Base-by-base conservation (phyloP, 2,888 invertebrate species). In the Zootermopsis nevadensis region DNA sequence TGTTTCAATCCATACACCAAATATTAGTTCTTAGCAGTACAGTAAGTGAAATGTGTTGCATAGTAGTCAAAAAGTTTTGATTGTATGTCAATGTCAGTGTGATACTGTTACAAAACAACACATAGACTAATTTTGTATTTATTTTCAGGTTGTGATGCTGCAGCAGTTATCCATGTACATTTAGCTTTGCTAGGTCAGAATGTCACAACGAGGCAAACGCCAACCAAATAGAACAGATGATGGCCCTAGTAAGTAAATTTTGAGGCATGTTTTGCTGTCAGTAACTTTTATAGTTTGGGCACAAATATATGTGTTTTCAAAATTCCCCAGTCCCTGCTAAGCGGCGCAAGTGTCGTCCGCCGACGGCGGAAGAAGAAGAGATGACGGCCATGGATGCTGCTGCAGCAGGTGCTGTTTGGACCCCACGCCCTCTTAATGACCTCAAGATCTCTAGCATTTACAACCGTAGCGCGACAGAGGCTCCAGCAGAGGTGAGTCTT, bases 361-460 rank as follows among this genome's bases (percentile, higher is more conserved):
- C 93, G 87, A 89, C 89, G 87, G 89, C 89, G 87, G 90, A 89
- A 88, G 93, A 92, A 90, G 92, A 91, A 88, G 91, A 89, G 88
- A 89, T 90, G 89, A 89, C 90, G 31, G 53, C 76, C 31, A 81
- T 86, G 85, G 77, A 79, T 53, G 82, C 77, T 79, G 81, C 80
- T 81, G 83, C 86, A 85, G 86, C 86, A 83, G 87, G 87, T 83
- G 90, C 90, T 87, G 89, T 91, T 85, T 97, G 96, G 97, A 96
- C 95, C 89, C 94, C 95, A 88, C 93, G 96, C 87, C 94, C 96
- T 87, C 93, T 94, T 88, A 94, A 94, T 89, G 97, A 97, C 91
- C 94, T 97, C 89, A 97, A 96, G 91, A 94, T 95, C 91, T 94
- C 95, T 87, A 95, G 95, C 90, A 97, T 97, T 89, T 97, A 97